Conservation (phyloP, 2,888 invertebrate species). For the Parnassius smintheus region DNA sequence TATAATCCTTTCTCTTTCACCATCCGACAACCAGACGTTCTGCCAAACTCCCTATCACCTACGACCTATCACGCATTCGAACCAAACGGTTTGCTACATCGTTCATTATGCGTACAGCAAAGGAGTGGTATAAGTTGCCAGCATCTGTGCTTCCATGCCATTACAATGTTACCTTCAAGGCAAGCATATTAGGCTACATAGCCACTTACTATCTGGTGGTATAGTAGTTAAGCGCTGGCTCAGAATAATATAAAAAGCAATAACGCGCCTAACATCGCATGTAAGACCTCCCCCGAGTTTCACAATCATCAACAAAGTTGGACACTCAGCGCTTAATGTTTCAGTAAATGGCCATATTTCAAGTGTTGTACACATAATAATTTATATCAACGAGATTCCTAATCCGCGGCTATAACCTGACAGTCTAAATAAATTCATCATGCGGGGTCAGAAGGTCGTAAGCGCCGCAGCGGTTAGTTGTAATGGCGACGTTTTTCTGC, state of each 20-base stretch:
- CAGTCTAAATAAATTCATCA: constrained; percentile 59
- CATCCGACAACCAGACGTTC: too few species aligned
- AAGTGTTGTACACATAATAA: constrained; percentile 55
- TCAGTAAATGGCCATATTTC: constrained; percentile 49
- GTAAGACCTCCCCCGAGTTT: constrained; percentile 11
- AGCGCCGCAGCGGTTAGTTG: constrained; percentile 34
- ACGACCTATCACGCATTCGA: too few species aligned
- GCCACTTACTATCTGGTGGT: background rate
- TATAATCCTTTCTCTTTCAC: too few species aligned
- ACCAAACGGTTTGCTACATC: too few species aligned
- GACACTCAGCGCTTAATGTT: constrained; percentile 35
- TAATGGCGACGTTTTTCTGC: constrained; percentile 28
- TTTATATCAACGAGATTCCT: constrained; percentile 71
- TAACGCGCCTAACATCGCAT: constrained; percentile 1
- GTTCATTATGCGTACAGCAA: too few species aligned
- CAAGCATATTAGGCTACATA: too few species aligned
- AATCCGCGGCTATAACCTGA: constrained; percentile 66
- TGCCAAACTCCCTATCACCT: too few species aligned
- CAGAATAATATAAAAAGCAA: background rate
- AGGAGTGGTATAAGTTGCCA: too few species aligned
- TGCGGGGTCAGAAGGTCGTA: constrained; percentile 46
- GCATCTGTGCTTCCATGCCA: too few species aligned
- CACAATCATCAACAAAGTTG: constrained; percentile 16
- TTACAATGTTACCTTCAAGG: too few species aligned
- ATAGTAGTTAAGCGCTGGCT: background rate